These are phyloP conservation scores for Notarius quadriscutis DNA, from an alignment of 2,113 vertebrate genomes.

Conservation along the genomic window DNA sequence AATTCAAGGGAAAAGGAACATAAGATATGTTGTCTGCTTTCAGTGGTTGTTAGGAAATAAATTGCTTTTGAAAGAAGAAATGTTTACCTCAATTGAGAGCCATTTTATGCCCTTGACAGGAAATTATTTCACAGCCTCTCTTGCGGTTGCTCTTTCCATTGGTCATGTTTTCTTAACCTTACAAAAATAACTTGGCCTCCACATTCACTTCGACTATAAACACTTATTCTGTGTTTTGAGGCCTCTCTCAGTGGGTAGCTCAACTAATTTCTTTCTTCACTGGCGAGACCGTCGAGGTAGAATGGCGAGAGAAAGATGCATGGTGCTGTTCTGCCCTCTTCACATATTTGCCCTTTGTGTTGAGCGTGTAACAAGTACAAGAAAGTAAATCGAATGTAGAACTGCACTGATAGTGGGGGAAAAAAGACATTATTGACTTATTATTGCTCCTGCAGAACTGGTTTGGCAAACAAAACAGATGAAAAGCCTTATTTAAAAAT, in stretches of 20 bases:
- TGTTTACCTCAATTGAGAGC: constrained; percentile 73
- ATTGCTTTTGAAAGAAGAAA: constrained; percentile 75
- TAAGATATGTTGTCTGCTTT: constrained; percentile 73
- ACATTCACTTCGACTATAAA: constrained; percentile 67
- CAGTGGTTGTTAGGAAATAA: constrained; percentile 73
- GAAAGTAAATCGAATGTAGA: constrained; percentile 60
- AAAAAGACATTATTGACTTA: constrained; percentile 29
- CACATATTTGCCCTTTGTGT: constrained; percentile 52
- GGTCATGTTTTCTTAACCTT: constrained; percentile 70
- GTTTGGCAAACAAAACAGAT: constrained; percentile 41
- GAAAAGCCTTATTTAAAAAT: constrained; percentile 33
- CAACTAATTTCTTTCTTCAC: constrained; percentile 64
- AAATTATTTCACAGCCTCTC: constrained; percentile 72
- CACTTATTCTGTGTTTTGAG: constrained; percentile 63
- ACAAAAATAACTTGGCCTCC: constrained; percentile 69
- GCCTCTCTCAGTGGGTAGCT: constrained; percentile 60
- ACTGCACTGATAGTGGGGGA: constrained; percentile 51
- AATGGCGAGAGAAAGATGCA: constrained; percentile 50
- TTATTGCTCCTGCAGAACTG: constrained; percentile 40
- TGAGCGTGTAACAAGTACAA: constrained; percentile 55
- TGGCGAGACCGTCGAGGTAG: constrained; percentile 50
- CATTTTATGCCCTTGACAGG: constrained; percentile 72
- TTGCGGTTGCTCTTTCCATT: constrained; percentile 67
- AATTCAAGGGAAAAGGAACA: constrained; percentile 68
- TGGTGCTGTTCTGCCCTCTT: constrained; percentile 52